Conservation (phyloP, 2,113 vertebrate genomes). For the Calyptommatus sinebrachiatus region DNA sequence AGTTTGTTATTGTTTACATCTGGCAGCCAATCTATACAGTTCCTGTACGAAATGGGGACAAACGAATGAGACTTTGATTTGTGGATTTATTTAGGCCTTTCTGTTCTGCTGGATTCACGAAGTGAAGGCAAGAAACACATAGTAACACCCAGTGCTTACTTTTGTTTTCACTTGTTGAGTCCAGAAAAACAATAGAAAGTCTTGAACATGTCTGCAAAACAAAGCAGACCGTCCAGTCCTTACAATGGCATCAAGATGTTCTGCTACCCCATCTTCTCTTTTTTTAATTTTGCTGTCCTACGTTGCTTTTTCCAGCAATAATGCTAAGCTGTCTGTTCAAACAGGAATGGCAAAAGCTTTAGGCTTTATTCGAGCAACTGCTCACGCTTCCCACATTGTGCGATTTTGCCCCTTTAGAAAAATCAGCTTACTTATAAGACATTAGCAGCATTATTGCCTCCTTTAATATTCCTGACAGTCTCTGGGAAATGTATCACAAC, state of each 20-base stretch:
- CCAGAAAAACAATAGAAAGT: too few species aligned
- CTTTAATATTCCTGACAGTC: constrained; percentile 83
- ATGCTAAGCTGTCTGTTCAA: constrained; percentile 37
- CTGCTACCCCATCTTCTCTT: constrained; percentile 53
- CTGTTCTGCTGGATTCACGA: too few species aligned
- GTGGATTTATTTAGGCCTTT: too few species aligned
- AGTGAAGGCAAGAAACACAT: too few species aligned
- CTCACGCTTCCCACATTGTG: constrained; percentile 58
- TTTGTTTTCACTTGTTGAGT: too few species aligned
- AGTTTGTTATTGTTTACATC: too few species aligned
- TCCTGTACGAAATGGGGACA: too few species aligned
- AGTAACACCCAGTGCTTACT: too few species aligned
- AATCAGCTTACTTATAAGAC: constrained; percentile 80
- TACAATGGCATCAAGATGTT: constrained; percentile 33
- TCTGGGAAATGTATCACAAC: constrained; percentile 93
- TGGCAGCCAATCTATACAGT: too few species aligned
- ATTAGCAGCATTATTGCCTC: constrained; percentile 81
- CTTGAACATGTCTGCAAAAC: too few species aligned
- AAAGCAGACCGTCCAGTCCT: too few species aligned
- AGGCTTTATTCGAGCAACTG: constrained; percentile 63
- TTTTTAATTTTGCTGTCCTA: constrained; percentile 49
- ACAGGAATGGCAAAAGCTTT: constrained; percentile 52
- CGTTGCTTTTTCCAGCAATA: constrained; percentile 48
- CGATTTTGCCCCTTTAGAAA: constrained; percentile 75
- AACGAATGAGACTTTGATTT: too few species aligned